These are phyloP conservation scores for Megaustenia siamemsis DNA, from an alignment of 2,888 invertebrate species.

Conservation along the genomic window DNA sequence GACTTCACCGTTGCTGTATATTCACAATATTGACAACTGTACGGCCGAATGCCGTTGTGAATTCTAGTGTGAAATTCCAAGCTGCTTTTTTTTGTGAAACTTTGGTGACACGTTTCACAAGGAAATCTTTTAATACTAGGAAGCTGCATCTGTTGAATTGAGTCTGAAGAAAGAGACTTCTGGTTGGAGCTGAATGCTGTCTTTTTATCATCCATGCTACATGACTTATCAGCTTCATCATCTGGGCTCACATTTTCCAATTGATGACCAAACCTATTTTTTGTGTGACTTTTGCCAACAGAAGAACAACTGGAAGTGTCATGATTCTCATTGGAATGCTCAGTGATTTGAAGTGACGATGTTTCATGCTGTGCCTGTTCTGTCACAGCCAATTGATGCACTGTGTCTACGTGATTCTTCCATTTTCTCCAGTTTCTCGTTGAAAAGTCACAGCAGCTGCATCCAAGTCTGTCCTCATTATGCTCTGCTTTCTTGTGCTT, in stretches of 20 bases:
- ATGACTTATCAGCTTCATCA: conserved; percentile 42
- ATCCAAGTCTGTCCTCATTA: conserved; percentile 1
- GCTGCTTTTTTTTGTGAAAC: neutral
- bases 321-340: neutral
- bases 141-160: too few relatives aligned
- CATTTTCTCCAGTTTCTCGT: neutral
- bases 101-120: neutral
- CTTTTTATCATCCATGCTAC: too few relatives aligned
- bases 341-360: neutral
- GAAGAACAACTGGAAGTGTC: neutral
- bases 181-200: too few relatives aligned
- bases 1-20: neutral
- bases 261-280: neutral
- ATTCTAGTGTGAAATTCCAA: neutral
- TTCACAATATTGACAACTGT: neutral
- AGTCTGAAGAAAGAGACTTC: neutral
- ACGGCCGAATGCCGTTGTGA: neutral
- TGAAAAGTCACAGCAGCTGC: neutral
- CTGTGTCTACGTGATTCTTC: neutral
- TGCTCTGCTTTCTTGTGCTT: conserved; percentile 35
- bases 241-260: neutral
- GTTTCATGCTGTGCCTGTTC: neutral
- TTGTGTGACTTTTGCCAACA: neutral
- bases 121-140: too few relatives aligned
- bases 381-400: neutral